Conservation (phyloP, 2,113 vertebrate genomes). For the Rattus rattus region DNA sequence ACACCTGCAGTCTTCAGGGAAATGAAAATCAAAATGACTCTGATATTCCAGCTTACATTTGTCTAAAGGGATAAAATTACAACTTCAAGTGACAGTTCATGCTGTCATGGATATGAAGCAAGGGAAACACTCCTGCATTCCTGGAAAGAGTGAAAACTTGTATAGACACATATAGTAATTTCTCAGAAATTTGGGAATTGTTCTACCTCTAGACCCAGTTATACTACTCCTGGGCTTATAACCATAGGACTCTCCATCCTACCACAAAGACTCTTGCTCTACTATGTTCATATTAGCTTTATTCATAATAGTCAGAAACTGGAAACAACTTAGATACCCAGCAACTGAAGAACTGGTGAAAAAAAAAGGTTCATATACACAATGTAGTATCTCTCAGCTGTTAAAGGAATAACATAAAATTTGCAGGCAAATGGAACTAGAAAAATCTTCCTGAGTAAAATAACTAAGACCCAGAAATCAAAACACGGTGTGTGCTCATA, state of each 20-base stretch:
- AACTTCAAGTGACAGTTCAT: not conserved
- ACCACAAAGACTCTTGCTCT: not conserved
- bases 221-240: not conserved
- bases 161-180: not conserved
- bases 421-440: not conserved
- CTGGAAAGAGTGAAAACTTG: not conserved
- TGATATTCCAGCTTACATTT: not conserved
- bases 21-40: not conserved
- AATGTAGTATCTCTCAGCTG: not conserved
- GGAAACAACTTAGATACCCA: not conserved
- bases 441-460: not conserved
- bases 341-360: not conserved
- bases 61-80: not conserved
- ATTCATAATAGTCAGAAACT: not conserved
- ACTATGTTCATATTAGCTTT: not conserved
- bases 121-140: not conserved
- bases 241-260: not conserved
- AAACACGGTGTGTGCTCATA: not conserved
- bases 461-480: not conserved
- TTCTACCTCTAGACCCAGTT: not conserved
- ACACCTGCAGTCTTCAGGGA: not conserved
- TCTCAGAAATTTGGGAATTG: not conserved
- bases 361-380: not conserved
- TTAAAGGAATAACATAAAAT: not conserved
- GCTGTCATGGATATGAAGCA: not conserved